Base-by-base conservation (phyloP, 2,113 vertebrate species). In the Herpailurus yagouaroundi region DNA sequence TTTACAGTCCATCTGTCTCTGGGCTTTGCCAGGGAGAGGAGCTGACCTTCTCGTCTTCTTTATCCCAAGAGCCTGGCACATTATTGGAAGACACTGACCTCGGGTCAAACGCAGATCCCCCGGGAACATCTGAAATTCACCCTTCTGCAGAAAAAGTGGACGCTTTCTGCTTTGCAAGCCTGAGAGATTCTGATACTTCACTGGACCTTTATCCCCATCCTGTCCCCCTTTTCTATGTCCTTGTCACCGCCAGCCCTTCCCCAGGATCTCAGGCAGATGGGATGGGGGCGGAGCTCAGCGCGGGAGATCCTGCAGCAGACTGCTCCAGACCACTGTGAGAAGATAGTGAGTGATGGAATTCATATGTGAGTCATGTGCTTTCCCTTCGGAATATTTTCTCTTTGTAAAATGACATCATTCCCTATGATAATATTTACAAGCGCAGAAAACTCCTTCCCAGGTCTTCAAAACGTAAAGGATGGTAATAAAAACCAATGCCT, bases 301-400 rank as follows among this genome's bases (percentile, higher is more conserved):
- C 3, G 48, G 16, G 63, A 60, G 57, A 14, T 2, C 1, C 16
- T 31, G 5, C 71, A 12, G 8, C 25, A n/a, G 50, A 50, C 13
- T 4, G 33, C 19, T 68, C 45, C 11, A 29, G 7, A 13, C 33
- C 4, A 21, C 48, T 10, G 0, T 45, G 5, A 33, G 48, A 36
- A n/a, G 29, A 41, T 1, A 13, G 15, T 16, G 25, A 50, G 12
- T 9, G 13, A 6, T 0, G 19, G 2, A 25, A 4, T 38, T 19
- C 27, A 3, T 8, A 11, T 52, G 1, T 25, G 63, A 31, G 7
- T 23, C 1, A 12, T 23, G 9, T n/a, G 52, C 36, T 76, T 4
- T 52, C 63, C 64, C 68, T 85, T 29, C 25, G 31, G 18, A 19
- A 50, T 7, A n/a, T 29, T 69, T n/a, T 88, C 23, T 88, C 38